These are phyloP conservation scores for Leptonema lineaticorne DNA, from an alignment of 1,140 invertebrate genomes.

Conservation along the genomic window DNA sequence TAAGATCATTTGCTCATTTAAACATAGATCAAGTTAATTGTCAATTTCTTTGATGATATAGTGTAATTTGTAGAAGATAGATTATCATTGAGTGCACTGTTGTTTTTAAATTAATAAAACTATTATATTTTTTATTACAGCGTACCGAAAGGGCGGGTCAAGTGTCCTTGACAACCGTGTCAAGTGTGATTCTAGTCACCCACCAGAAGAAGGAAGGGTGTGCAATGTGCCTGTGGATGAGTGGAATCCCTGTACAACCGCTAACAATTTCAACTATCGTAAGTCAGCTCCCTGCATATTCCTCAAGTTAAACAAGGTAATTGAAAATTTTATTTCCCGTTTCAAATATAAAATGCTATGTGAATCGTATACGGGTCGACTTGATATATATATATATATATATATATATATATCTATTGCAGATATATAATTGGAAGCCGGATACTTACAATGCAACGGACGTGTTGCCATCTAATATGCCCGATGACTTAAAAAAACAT, in stretches of 20 bases:
- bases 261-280: constrained; percentile 76
- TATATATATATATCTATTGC: too few relatives aligned
- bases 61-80: too few relatives aligned
- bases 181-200: constrained; percentile 57
- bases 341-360: too few relatives aligned
- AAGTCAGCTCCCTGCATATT: constrained; percentile 78
- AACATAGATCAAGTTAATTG: not conserved
- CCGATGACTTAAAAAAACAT: constrained; percentile 70
- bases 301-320: constrained; percentile 80
- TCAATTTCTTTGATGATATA: not conserved
- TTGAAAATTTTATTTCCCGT: too few relatives aligned
- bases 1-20: not conserved
- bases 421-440: constrained; percentile 83
- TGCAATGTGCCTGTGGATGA: constrained; percentile 60
- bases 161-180: constrained; percentile 52
- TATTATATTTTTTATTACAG: constrained; percentile 43
- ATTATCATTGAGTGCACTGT: too few relatives aligned
- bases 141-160: constrained; percentile 52
- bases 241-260: constrained; percentile 67
- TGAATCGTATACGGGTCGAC: too few relatives aligned
- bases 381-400: too few relatives aligned
- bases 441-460: constrained; percentile 74
- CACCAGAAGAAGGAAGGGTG: constrained; percentile 53
- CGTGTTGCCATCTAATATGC: constrained; percentile 70
- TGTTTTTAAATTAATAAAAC: too few relatives aligned